A percentile compares a stretch with the other conserved stretches of the same genome.
Conservation (phyloP, 2,797 vertebrate species). For the Decapterus maruadsi region DNA sequence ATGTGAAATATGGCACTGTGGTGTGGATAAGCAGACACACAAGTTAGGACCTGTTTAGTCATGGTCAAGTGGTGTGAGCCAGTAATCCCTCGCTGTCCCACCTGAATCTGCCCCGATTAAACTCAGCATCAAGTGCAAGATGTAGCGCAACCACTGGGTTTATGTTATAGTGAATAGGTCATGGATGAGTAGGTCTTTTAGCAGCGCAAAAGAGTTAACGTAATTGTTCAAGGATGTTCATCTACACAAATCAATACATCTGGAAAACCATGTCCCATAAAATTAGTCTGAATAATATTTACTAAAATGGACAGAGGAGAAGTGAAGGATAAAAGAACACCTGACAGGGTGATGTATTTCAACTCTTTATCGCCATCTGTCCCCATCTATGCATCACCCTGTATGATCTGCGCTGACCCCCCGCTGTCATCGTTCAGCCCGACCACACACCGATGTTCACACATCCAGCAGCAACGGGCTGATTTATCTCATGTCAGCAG, state of each 20-base stretch:
- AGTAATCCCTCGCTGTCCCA: too few relatives aligned
- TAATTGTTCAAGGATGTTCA: neutral
- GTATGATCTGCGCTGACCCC: constrained; percentile 55
- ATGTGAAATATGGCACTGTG: too few relatives aligned
- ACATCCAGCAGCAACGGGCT: constrained; percentile 31
- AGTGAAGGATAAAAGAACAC: constrained; percentile 42
- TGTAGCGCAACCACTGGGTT: neutral
- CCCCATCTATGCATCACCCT: constrained; percentile 48
- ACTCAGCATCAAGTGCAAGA: neutral
- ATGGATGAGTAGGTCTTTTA: neutral
- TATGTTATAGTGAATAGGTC: neutral
- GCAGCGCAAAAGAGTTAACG: neutral
- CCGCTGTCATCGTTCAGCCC: constrained; percentile 65
- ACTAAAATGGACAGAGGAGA: constrained; percentile 14
- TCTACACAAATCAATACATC: constrained; percentile 6
- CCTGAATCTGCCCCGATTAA: neutral
- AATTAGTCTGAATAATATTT: neutral
- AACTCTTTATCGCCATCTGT: constrained; percentile 53
- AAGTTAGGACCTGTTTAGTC: too few relatives aligned
- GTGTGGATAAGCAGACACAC: too few relatives aligned
- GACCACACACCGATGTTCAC: constrained; percentile 60
- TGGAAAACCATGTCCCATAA: neutral
- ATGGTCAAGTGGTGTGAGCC: neutral
- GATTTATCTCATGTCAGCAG: constrained; percentile 71
- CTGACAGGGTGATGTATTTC: constrained; percentile 41